Percentiles rank a stretch among this genome's conserved stretches.
These are phyloP conservation scores for Syrphus vitripennis DNA, from an alignment of 2,888 invertebrate species.

Conservation along the genomic window DNA sequence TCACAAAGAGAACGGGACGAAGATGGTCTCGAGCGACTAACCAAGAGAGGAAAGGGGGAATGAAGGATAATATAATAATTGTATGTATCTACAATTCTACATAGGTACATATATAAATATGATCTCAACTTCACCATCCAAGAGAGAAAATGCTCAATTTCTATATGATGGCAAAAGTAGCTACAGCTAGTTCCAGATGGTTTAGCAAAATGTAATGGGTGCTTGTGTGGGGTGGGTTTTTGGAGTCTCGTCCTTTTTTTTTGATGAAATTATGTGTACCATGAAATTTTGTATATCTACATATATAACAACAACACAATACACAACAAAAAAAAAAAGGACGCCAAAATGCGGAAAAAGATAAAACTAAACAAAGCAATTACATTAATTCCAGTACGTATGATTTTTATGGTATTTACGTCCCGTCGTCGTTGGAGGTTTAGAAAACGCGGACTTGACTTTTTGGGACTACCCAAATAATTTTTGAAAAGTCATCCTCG, in stretches of 20 bases:
- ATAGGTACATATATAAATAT: not conserved
- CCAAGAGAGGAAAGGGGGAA: not conserved
- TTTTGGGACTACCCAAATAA: not conserved
- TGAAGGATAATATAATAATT: slow-evolving; percentile 39
- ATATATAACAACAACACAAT: not conserved
- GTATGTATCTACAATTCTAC: slow-evolving; percentile 15
- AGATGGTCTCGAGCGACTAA: not conserved
- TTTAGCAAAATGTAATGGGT: not conserved
- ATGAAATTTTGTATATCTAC: slow-evolving; percentile 24
- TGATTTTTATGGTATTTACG: not conserved
- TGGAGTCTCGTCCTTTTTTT: slow-evolving; percentile 42
- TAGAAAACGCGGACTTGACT: not conserved
- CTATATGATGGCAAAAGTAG: slow-evolving; percentile 23
- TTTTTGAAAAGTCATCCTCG: not conserved
- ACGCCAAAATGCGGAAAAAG: slow-evolving; percentile 15
- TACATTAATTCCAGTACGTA: not conserved
- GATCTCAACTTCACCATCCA: not conserved
- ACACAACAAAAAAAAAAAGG: slow-evolving; percentile 7
- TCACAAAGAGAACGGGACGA: not conserved
- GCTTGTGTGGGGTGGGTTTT: not conserved
- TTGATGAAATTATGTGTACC: slow-evolving; percentile 59
- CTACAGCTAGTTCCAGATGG: slow-evolving; percentile 38
- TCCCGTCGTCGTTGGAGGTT: not conserved
- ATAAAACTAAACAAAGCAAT: slow-evolving; percentile 10
- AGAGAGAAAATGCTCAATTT: slow-evolving; percentile 42